phyloP scores from a whole-genome alignment of 2,797 vertebrate species.

The Spinibarbus caldwelli region DNA sequence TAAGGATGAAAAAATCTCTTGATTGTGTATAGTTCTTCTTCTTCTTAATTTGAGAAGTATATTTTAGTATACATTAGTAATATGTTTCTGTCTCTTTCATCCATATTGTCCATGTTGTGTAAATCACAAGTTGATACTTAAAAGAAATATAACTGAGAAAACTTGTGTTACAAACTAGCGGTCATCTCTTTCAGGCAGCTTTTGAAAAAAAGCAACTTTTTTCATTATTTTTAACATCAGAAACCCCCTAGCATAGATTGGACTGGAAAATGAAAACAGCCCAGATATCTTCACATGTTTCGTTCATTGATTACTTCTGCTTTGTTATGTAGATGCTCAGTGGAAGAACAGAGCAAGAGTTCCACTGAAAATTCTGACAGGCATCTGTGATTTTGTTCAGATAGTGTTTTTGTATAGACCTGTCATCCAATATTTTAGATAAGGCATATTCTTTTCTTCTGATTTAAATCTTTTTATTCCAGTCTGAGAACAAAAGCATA shows the following conservation, averaged over 20 bases:
- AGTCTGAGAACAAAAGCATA: conserved; percentile 37
- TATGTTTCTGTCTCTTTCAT: neutral
- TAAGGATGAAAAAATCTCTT: no score
- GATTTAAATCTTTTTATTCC: conserved; percentile 44
- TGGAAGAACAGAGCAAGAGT: neutral
- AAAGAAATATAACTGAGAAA: no score
- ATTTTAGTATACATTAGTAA: neutral
- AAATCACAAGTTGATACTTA: neutral
- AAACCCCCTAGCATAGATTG: neutral
- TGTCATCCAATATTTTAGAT: conserved; percentile 29
- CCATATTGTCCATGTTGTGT: neutral
- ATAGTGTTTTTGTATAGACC: conserved; percentile 28
- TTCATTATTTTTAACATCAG: conserved; percentile 11
- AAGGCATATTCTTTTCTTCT: conserved; percentile 10
- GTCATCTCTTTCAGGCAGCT: neutral
- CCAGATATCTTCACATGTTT: neutral
- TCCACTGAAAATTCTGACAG: neutral
- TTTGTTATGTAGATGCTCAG: conserved; percentile 39
- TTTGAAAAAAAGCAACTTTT: neutral
- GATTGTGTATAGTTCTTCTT: no score
- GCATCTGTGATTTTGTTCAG: conserved; percentile 3
- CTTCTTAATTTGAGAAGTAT: no score
- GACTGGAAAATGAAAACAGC: conserved; percentile 5
- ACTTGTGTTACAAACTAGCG: neutral
- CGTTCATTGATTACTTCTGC: conserved; percentile 16